A percentile compares a stretch with the other conserved stretches of the same genome.
Evolutionary conservation across 2,113 vertebrate genomes (phyloP).

Genomic region (Nibea albiflora): DNA sequence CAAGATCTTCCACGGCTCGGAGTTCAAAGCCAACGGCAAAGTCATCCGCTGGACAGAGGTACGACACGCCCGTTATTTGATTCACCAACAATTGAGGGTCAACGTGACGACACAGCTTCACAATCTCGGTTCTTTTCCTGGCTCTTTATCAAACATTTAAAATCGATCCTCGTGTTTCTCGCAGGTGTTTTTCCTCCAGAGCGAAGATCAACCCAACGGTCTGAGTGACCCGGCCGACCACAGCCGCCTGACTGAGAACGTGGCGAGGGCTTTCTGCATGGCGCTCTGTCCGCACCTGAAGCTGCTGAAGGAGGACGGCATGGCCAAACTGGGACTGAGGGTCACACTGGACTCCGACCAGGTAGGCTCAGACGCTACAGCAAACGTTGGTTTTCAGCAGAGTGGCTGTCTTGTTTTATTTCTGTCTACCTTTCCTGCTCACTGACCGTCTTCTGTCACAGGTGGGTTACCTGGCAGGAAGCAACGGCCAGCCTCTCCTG

Average conservation of each 20-base stretch:
- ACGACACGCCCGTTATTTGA: background rate
- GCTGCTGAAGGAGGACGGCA: slow-evolving; percentile 96
- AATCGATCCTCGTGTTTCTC: background rate
- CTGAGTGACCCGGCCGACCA: slow-evolving; percentile 97
- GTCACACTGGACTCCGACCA: slow-evolving; percentile 96
- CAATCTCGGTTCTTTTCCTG: no score
- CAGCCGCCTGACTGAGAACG: slow-evolving; percentile 94
- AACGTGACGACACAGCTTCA: no score
- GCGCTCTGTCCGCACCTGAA: slow-evolving; percentile 97
- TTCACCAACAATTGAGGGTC: no score
- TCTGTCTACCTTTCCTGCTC: background rate
- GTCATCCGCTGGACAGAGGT: slow-evolving; percentile 99
- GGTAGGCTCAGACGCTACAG: slow-evolving; percentile 77
- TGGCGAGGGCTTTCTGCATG: slow-evolving; percentile 95
- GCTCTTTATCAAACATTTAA: no score
- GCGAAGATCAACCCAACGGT: slow-evolving; percentile 91
- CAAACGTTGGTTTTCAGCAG: no score
- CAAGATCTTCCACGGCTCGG: slow-evolving; percentile 98
- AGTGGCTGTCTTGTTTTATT: no score
- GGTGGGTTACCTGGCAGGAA: slow-evolving; percentile 98
- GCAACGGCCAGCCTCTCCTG: slow-evolving; percentile 94
- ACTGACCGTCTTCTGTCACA: slow-evolving; percentile 67
- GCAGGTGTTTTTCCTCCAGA: slow-evolving; percentile 97
- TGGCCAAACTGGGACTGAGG: slow-evolving; percentile 95
- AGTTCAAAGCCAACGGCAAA: slow-evolving; percentile 98